Evolutionary conservation across 2,113 vertebrate genomes (phyloP), one percentile per base, ranked within the genome.

Genomic region (Isurus oxyrinchus): DNA sequence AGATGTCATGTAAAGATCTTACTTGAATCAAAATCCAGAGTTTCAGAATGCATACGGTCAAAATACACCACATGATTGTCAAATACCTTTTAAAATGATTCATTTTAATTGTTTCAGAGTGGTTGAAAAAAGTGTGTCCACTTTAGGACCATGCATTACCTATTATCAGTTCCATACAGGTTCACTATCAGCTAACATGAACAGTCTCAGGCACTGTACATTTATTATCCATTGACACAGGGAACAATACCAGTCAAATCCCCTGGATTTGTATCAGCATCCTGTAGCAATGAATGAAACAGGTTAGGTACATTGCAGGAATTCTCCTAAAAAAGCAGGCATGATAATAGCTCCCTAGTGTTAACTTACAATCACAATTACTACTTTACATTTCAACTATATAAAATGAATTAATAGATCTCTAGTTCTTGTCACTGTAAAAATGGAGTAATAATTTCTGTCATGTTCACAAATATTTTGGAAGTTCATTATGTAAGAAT

Each of bases 31-130:
- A 35, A 88, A 90, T 8, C 35, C 40, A 25, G 40, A 95, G 94
- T 19, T 69, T 95, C 19, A 49, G 61, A 95, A 53, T 53, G 25
- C 14, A 72, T 72, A 49, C 23, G 27, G 66, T 14, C 25, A 1
- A n/a, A 91, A 31, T 76, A 53, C 44, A 31, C 1, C 44, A 95
- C 11, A 44, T 35, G 76, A 95, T 27, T 95, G 94, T 1, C 67
- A 95, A 35, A 49, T 27, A 35, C 27, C 11, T 49, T 72, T 95
- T 55, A 35, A 31, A 95, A 76, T 95, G 40, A 84, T 84, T 84
- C 25, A 53, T 72, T 95, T 95, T 95, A 76, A 95, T 94, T 94
- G n/a, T 35, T 55, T 55, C 94, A 76, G 66, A 95, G 31, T 95
- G 55, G 2, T 72, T 95, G 44, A 95, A 95, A 93, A 69, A 95